Evolutionary conservation across 2,797 vertebrate genomes (phyloP), one percentile per base, ranked within the genome.

Genomic region (Melanotaenia boesemani): DNA sequence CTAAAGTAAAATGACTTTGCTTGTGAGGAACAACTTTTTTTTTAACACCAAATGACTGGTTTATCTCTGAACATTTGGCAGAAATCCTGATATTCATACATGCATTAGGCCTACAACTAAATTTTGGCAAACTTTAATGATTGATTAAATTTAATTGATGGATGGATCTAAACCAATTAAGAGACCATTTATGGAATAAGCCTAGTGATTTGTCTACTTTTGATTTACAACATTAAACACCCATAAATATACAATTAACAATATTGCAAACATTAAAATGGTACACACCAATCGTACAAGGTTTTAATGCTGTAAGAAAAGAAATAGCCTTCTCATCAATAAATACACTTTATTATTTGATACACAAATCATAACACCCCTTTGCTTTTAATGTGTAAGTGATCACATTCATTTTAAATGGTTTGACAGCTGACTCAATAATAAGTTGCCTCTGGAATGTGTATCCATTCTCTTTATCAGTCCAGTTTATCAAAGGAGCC

Each of bases 311-410:
- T 48, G 44, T 36, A 60, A 69, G 44, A 26, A 69, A 46, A 60
- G 10, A 10, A 36, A 24, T 20, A 22, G 2, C 16, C 52, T 54
- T 68, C 18, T 32, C 26, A 46, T 52, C 32, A 60, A 63, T 57
- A 58, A 15, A 67, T 22, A 39, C n/a, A 59, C 59, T 81, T 82
- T 69, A 74, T 85, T 87, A 30, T 54, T 71, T 69, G 2, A 67
- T 32, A 15, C 24, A 76, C 37, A 62, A 58, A 34, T 72, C 16
- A 71, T 11, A 65, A 48, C 39, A 59, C 5, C 46, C 54, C 28
- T 46, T 55, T 55, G 52, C 39, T 58, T 9, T 41, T 16, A 39
- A 32, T 28, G 20, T 67, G 61, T 60, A 60, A 44, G 28, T 18
- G 59, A 15, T 34, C 59, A 57, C 34, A 39, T 68, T 69, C 6